Base-by-base conservation (phyloP, 1,140 invertebrate genomes). In the Drosophila sulfurigaster region DNA sequence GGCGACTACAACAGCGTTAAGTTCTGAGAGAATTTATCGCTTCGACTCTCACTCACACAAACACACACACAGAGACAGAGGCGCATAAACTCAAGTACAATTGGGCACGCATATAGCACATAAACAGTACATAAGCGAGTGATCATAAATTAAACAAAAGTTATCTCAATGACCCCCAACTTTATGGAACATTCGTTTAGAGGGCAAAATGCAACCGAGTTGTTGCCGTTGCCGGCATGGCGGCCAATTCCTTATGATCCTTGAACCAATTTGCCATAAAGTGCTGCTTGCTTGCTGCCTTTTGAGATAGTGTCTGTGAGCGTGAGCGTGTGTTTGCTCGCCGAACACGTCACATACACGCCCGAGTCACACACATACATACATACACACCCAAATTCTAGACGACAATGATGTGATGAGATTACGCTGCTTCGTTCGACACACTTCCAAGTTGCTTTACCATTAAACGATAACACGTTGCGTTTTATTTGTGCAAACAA, bases 271-370 rank as follows among this genome's bases (percentile, higher is more conserved):
- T 57, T 35, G 16, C 16, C 35, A 20, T 20, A 41, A 38, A 38
- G 52, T 57, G 20, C 5, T 58, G 11, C 16, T 2, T 58, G 20
- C 20, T 25, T 25, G 20, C 20, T 62, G 4, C 30, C 20, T 20
- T 45, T 15, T 54, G 8, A 25, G 35, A 43, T 43, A 4, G 20
- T 49, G 51, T 58, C 20, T 48, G 7, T 66, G 35, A 15, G 30
- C 43, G 46, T 65, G 45, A 51, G 58, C 49, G 51, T 73, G 57
- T 78, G 56, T 78, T 73, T 80, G 79, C 69, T 82, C 28, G 68
- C 85, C 81, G 82, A 85, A 85, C 82, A 88, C 85, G 85, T 88
- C 85, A 88, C 83, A 88, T 69, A 87, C 85, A 88, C 82, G 75
- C 82, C 82, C 81, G 77, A 75, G 64, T 68, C 43, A 79, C 49